Evolutionary conservation across 2,888 invertebrate species (phyloP).

Genomic region (Merodon equestris): DNA sequence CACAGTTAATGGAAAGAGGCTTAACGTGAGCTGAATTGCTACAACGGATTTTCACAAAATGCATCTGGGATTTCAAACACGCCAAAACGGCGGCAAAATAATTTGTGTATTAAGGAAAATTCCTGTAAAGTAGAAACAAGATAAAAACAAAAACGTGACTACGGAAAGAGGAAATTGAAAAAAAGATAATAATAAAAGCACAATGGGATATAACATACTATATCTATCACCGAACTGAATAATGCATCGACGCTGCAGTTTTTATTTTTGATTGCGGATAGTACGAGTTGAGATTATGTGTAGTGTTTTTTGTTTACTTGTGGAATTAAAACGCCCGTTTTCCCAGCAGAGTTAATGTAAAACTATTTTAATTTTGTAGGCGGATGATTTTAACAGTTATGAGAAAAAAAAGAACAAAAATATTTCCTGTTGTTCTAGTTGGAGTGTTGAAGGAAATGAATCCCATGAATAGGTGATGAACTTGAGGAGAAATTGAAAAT

Average conservation of each 20-base stretch:
- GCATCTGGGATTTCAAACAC: constrained; percentile 50
- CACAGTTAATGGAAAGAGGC: constrained; percentile 49
- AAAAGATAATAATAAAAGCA: constrained; percentile 6
- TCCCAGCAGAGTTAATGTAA: not conserved
- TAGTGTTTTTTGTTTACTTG: not conserved
- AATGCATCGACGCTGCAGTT: constrained; percentile 43
- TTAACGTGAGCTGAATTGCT: constrained; percentile 38
- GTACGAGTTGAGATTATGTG: constrained; percentile 12
- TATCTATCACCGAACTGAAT: constrained; percentile 10
- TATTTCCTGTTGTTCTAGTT: too few species aligned
- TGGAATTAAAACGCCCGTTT: too few species aligned
- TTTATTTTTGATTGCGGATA: constrained; percentile 39
- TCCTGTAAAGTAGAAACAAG: not conserved
- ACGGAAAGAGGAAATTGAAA: too few species aligned
- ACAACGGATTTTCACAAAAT: constrained; percentile 44
- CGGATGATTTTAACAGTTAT: constrained; percentile 8
- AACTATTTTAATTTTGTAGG: constrained; percentile 12
- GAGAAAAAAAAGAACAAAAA: too few species aligned
- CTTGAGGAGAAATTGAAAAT: too few species aligned
- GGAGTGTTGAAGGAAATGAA: too few species aligned
- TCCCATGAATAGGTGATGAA: too few species aligned
- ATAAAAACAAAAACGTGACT: too few species aligned
- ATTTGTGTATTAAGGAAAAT: too few species aligned
- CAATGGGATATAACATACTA: not conserved
- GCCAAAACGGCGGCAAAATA: constrained; percentile 35